A percentile compares a stretch with the other conserved stretches of the same genome.
Conservation (phyloP, 2,888 invertebrate species). For the Gandaritis pyraliata region DNA sequence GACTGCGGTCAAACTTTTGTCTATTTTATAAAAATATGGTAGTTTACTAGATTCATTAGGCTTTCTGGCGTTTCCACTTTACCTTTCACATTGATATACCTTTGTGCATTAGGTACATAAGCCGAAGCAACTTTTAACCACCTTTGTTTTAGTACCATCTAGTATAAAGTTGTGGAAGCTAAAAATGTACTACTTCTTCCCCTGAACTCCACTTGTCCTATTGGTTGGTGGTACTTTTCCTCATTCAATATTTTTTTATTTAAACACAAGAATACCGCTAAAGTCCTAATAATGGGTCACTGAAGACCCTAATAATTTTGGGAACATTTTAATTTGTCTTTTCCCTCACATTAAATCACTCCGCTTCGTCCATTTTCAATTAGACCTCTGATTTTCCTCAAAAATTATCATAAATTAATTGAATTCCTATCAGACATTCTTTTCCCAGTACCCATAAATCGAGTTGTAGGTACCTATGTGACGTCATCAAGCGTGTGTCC, state of each 20-base stretch:
- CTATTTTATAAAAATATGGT: too few relatives aligned
- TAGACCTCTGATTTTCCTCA: constrained; percentile 29
- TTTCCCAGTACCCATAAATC: constrained; percentile 51
- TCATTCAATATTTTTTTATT: background rate
- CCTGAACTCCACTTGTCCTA: too few relatives aligned
- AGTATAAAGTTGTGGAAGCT: too few relatives aligned
- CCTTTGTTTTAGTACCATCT: too few relatives aligned
- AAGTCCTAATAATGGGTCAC: constrained; percentile 22
- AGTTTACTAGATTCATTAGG: too few relatives aligned
- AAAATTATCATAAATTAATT: constrained; percentile 32
- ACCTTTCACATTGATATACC: too few relatives aligned
- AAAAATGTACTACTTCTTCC: background rate
- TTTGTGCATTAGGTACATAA: too few relatives aligned
- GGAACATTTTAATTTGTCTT: constrained; percentile 24
- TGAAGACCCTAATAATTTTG: constrained; percentile 26
- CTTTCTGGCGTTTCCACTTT: too few relatives aligned
- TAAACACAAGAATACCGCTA: background rate
- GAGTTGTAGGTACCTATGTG: constrained; percentile 46
- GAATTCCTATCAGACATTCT: constrained; percentile 35
- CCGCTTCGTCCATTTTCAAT: constrained; percentile 17
- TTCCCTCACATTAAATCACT: constrained; percentile 27
- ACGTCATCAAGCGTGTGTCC: constrained; percentile 69
- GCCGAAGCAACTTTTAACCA: too few relatives aligned
- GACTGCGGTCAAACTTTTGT: too few relatives aligned
- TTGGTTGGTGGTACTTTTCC: background rate